These are phyloP conservation scores for Drosophila dunni DNA, from an alignment of 1,140 invertebrate genomes.

Conservation along the genomic window DNA sequence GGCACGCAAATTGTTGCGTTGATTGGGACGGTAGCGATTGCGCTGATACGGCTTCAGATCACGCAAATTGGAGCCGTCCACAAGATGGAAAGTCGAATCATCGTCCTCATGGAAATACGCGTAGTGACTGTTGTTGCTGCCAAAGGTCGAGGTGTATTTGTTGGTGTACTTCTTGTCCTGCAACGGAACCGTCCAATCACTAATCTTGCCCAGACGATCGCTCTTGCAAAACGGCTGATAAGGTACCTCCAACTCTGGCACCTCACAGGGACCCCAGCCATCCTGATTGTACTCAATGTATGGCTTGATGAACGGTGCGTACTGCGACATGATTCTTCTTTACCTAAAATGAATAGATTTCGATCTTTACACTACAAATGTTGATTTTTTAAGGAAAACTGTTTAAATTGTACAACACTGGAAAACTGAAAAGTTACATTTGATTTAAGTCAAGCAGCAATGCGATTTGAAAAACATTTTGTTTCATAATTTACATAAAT, in stretches of 20 bases:
- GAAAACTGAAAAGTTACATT: not conserved
- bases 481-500: too few species aligned
- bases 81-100: conserved; percentile 98
- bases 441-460: not conserved
- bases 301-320: conserved; percentile 72
- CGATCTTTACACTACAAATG: not conserved
- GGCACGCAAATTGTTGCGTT: conserved; percentile 88
- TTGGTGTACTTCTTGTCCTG: conserved; percentile 96
- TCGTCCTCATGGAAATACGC: conserved; percentile 99
- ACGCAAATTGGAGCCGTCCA: conserved; percentile 93
- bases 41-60: conserved; percentile 94
- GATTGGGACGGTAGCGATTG: conserved; percentile 92
- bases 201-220: conserved; percentile 98
- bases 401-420: not conserved
- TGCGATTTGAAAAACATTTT: not conserved
- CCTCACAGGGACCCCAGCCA: conserved; percentile 97
- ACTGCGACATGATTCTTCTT: conserved; percentile 34
- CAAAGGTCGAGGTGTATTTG: conserved; percentile 98
- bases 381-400: conserved; percentile 6
- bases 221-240: conserved; percentile 99
- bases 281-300: conserved; percentile 76
- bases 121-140: conserved; percentile 96
- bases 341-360: conserved; percentile 6
- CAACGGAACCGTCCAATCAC: conserved; percentile 97
- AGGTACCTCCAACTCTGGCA: conserved; percentile 98